Evolutionary conservation across 2,797 vertebrate genomes (phyloP).

Genomic region (Muscicapa comitata): DNA sequence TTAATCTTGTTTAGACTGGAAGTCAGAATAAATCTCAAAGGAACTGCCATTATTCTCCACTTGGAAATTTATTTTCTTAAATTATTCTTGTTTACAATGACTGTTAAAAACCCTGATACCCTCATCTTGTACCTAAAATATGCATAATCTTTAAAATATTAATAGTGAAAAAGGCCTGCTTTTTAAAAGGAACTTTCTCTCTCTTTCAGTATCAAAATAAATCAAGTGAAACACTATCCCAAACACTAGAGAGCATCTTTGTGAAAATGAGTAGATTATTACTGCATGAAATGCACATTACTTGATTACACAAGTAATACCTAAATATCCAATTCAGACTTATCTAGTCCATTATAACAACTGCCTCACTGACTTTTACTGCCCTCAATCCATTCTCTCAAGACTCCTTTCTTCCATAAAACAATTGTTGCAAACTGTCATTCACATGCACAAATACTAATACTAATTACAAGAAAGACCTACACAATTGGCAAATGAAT

Average conservation of each 20-base stretch:
- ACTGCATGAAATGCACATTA: not conserved
- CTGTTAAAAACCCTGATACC: not conserved
- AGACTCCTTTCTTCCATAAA: not conserved
- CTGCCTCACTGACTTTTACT: not conserved
- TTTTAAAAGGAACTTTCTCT: not conserved
- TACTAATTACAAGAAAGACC: not conserved
- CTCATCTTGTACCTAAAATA: not conserved
- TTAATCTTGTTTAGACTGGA: not conserved
- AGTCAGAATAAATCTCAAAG: not conserved
- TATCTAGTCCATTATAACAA: not conserved
- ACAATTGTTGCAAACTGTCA: not conserved
- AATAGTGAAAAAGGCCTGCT: not conserved
- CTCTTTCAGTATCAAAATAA: not conserved
- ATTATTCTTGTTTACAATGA: not conserved
- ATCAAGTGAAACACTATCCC: not conserved
- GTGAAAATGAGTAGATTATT: not conserved
- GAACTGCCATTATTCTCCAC: not conserved
- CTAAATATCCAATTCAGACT: not conserved
- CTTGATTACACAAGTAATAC: not conserved
- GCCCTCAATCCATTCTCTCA: not conserved
- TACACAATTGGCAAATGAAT: slow-evolving; percentile 56
- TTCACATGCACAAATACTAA: not conserved
- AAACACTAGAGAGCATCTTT: not conserved
- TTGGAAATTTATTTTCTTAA: not conserved
- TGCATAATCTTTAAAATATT: not conserved